phyloP scores from a whole-genome alignment of 2,888 invertebrate genomes.

The Lasioglossum pauxillum region DNA sequence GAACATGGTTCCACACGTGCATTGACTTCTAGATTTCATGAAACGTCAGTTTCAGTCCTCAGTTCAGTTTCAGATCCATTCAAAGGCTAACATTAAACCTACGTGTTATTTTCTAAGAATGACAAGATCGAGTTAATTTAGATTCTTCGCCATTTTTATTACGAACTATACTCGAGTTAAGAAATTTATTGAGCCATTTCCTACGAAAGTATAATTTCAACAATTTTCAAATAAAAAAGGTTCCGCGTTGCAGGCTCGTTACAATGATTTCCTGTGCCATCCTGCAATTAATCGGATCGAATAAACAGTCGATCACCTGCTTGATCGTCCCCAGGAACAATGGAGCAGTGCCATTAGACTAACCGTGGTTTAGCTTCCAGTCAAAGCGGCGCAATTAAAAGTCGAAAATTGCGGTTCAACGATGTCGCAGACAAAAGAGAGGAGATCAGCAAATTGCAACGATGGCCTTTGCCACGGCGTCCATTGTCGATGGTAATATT shows the following conservation, averaged over 20 bases:
- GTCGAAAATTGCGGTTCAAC: slow-evolving; percentile 74
- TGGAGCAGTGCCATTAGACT: slow-evolving; percentile 17
- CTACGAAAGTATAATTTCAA: too few relatives aligned
- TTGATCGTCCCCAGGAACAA: not conserved
- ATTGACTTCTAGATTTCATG: not conserved
- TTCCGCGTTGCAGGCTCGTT: not conserved
- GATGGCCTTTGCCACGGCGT: slow-evolving; percentile 71
- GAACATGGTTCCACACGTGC: not conserved
- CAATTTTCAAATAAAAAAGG: too few relatives aligned
- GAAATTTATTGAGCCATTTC: too few relatives aligned
- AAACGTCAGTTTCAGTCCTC: not conserved
- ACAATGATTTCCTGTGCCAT: not conserved
- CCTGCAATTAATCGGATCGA: not conserved
- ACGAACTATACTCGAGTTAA: too few relatives aligned
- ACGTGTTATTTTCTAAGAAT: too few relatives aligned
- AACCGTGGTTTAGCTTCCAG: not conserved
- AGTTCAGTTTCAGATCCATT: too few relatives aligned
- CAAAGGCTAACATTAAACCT: too few relatives aligned
- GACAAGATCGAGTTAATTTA: too few relatives aligned
- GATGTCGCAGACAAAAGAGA: slow-evolving; percentile 65
- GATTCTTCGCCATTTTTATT: too few relatives aligned
- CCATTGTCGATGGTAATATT: slow-evolving; percentile 83
- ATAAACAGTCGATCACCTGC: slow-evolving; percentile 2
- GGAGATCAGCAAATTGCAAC: slow-evolving; percentile 77
- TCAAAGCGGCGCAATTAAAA: slow-evolving; percentile 76